Base-by-base conservation (phyloP, 2,888 invertebrate genomes). In the Tenthredo mesomela region DNA sequence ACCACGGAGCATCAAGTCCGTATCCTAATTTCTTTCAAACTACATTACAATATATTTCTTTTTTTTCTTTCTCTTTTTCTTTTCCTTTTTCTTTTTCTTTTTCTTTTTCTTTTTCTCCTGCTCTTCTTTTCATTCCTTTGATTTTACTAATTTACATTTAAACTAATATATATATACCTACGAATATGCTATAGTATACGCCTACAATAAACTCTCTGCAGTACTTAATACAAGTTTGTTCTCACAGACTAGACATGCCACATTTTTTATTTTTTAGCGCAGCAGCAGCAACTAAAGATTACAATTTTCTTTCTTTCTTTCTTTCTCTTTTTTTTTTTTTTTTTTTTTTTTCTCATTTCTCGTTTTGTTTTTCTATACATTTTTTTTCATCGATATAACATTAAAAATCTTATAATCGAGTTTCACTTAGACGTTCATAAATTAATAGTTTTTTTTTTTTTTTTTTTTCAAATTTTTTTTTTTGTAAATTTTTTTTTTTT, bases 211-310 rank as follows among this genome's bases (percentile, higher is more conserved):
- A 80, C 37, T 61, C 92, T 92, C 90, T 92, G 90, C 89, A 90
- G 91, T 88, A 90, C 90, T 91, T 89, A 91, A 92, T 92, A 92
- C 91, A 92, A 89, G 89, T 90, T 92, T 91, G 90, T 92, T 91
- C 90, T 90, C 89, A 91, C 89, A 89, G 92, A 92, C 92, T 92
- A 92, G 92, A 92, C 90, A 89, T 90, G 91, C 89, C 85, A 78
- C 86, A 85, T 67, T 33, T 33, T 67, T 29, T 29, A 12, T 18
- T 67, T 67, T 33, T 33, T 33, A 67, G 67, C 18, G 50, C 70
- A 71, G 83, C 29, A 70, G 33, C 83, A 29, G 33, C 83, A 71
- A 83, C 61, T 67, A 67, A 82, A 65, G 29, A 84, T 61, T 67
- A 70, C 33, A 33, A 4, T 33, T 33, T 33, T 33, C 0, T 4